Conservation (phyloP, 2,113 vertebrate species). For the Piaya cayana region DNA sequence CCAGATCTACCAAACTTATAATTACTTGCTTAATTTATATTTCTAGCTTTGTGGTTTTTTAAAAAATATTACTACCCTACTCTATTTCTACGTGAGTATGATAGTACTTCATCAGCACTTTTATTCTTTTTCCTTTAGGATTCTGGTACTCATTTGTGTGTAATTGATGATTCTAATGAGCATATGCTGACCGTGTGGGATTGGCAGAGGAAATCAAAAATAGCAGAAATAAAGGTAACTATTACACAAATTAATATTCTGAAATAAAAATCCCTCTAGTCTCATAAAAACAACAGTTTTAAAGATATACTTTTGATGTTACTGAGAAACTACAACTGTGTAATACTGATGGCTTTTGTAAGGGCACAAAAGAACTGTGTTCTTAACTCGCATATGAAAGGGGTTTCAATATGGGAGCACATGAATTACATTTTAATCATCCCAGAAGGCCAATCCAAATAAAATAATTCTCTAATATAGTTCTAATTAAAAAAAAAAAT, state of each 20-base stretch:
- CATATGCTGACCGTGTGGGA: constrained; percentile 99
- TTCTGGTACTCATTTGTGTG: constrained; percentile 91
- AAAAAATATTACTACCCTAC: background rate
- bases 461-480: background rate
- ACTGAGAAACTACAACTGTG: background rate
- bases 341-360: background rate
- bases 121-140: constrained; percentile 78
- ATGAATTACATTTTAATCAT: background rate
- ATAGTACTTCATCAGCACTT: background rate
- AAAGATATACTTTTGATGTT: background rate
- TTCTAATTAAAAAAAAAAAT: background rate
- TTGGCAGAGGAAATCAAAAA: constrained; percentile 94
- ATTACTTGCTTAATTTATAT: background rate
- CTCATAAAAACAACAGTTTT: background rate
- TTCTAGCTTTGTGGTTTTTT: background rate
- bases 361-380: background rate
- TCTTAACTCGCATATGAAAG: background rate
- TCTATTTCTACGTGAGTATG: background rate
- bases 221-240: constrained; percentile 95
- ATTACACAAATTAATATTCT: background rate
- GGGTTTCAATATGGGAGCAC: background rate
- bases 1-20: background rate
- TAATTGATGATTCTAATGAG: constrained; percentile 96
- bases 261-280: background rate
- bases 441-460: background rate